Evolutionary conservation across 2,113 vertebrate species (phyloP), one percentile per base, ranked within the genome.

Genomic region (Alectura lathami): DNA sequence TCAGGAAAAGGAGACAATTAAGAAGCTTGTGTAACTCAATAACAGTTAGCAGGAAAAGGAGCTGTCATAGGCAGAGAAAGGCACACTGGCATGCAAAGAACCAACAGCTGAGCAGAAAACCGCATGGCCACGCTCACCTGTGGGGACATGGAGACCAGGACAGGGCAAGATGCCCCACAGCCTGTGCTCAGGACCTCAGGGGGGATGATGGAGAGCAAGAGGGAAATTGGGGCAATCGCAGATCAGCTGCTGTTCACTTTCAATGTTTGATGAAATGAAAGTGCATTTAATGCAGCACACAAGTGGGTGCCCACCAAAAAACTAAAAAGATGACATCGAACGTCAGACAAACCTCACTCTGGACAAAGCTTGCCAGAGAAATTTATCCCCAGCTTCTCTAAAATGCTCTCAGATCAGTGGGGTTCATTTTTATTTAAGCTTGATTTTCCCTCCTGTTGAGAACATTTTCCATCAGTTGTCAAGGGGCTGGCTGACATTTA

Each of bases 1-100:
- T 92, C 93, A 92, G 88, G 82, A 68, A 88, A 92, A 94, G 70
- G 67, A 93, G 92, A 86, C 93, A 93, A 94, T 92, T 91, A 94
- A 93, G 86, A 64, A 45, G 67, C 18, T 82, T 83, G 77, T 83
- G 88, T 92, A 92, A 94, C 91, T 90, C 92, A 96, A 91, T 95
- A 96, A 76, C 85, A 80, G 92, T 91, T 92, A 97, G 73, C 77
- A 88, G 70, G 60, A 83, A 53, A 83, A 88, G 79, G 47, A 91
- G 89, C 91, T 93, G 85, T 90, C 86, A 85, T 11, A 56, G 57
- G 82, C 76, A 73, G 72, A n/a, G 30, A 70, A 87, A 76, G 36
- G 79, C 77, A 47, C 40, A 15, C 36, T 4, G 7, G n/a, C 4
- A 10, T 29, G 13, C 57, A 47, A 76, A 32, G 1, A 43, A 38